Percentiles rank a stretch among this genome's conserved stretches.
Evolutionary conservation across 2,797 vertebrate genomes (phyloP).

Genomic region (Oreochromis grahami): DNA sequence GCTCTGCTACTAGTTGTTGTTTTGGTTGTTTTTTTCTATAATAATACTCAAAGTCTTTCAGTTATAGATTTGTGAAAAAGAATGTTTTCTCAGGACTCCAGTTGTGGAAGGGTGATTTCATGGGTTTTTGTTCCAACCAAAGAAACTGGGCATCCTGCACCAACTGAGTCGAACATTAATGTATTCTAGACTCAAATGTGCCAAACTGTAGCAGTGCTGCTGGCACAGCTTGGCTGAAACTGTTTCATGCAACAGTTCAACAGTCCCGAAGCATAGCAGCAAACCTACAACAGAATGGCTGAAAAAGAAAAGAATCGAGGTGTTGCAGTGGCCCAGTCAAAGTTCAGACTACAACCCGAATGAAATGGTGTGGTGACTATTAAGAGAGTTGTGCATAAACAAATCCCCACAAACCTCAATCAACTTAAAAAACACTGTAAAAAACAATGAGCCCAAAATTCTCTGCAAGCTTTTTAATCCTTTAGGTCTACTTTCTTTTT

Average conservation of each 20-base stretch:
- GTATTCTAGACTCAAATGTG: neutral
- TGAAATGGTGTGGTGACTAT: neutral
- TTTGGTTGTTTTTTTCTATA: neutral
- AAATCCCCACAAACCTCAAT: neutral
- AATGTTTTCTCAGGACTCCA: neutral
- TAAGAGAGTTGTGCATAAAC: neutral
- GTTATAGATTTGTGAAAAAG: neutral
- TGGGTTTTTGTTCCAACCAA: neutral
- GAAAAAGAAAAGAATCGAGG: neutral
- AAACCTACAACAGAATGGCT: neutral
- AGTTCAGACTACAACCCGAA: neutral
- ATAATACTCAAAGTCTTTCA: neutral
- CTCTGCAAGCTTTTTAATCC: neutral
- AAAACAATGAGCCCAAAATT: neutral
- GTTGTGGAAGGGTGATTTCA: neutral
- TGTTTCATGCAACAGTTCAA: neutral
- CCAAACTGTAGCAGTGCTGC: neutral
- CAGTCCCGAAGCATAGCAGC: neutral
- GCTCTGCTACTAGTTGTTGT: neutral
- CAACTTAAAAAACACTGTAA: neutral
- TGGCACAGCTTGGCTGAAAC: neutral
- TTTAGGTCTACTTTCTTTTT: neutral
- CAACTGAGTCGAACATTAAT: rapidly evolving
- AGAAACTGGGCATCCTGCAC: neutral
- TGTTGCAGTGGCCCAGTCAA: neutral